Base-by-base conservation (phyloP, 2,888 invertebrate genomes). In the Sinelater perroti region DNA sequence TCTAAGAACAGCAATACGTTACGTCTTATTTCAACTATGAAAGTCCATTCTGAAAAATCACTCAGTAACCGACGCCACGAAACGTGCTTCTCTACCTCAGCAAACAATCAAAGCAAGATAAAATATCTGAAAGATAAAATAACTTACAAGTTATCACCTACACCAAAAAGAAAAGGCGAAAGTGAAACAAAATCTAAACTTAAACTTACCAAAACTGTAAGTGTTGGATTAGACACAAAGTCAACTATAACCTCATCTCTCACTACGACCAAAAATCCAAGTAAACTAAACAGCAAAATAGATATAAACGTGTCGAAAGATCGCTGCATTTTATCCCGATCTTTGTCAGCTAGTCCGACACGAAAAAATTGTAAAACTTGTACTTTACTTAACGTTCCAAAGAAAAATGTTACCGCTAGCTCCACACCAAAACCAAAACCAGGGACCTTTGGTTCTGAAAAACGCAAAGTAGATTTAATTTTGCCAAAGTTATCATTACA, bases 1-100 rank as follows among this genome's bases (percentile, higher is more conserved):
- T 92, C 92, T 0, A 85, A 85, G 68, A 85, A 87, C 66, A 91
- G 86, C 69, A 84, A 85, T 53, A 88, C 90, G 1, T 78, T 91
- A 6, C 82, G 84, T 70, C 75, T 89, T 38, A 85, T 88, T 33
- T 83, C 87, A 1, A 82, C 81, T 1, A 79, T 81, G 71, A 80
- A 82, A 40, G 73, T 79, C 53, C 55, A 54, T 4, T 61, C 68
- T 3, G 74, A 73, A 18, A 76, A 70, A 66, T 62, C 73, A 1
- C 67, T 74, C 0, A 47, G 63, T 8, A 76, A 69, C 61, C 75
- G 72, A 16, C 72, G 83, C 36, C 83, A 83, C 69, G 80, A 81
- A 60, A 81, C 82, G 60, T 83, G 83, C 53, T 83, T 83, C 65
- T 65, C 75, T 1, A 69, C 72, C 2, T 67, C 75, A 0, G 69